phyloP scores from a whole-genome alignment of 2,888 invertebrate genomes.

The Pseudanteris insignis region DNA sequence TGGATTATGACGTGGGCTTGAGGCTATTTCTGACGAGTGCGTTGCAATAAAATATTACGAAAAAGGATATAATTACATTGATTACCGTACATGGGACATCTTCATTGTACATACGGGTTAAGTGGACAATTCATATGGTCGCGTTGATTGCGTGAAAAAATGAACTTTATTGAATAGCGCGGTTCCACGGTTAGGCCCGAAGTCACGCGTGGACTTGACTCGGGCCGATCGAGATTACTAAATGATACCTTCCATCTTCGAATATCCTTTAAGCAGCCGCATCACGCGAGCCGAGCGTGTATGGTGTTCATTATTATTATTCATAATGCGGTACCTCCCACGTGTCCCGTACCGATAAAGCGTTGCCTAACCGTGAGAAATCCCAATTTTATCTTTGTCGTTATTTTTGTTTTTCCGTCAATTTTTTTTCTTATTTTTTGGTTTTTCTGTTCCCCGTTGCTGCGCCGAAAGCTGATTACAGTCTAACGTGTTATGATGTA shows the following conservation, averaged over 20 bases:
- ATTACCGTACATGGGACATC: too few species aligned
- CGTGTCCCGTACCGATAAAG: constrained; percentile 32
- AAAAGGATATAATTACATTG: too few species aligned
- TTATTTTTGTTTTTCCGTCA: background rate
- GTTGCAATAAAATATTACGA: too few species aligned
- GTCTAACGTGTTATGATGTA: constrained; percentile 4
- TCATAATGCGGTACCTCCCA: constrained; percentile 52
- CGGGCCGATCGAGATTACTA: constrained; percentile 32
- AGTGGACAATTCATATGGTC: background rate
- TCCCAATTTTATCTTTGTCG: constrained; percentile 4
- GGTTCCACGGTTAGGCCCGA: constrained; percentile 7
- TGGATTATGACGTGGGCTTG: too few species aligned
- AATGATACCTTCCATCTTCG: constrained; percentile 44
- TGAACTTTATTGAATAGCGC: constrained; percentile 29
- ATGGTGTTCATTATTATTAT: constrained; percentile 51
- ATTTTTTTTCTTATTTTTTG: constrained; percentile 11
- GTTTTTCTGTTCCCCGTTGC: too few species aligned
- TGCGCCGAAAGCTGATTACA: constrained; percentile 3
- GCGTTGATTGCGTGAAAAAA: constrained; percentile 24
- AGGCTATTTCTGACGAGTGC: too few species aligned
- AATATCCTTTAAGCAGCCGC: constrained; percentile 52
- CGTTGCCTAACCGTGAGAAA: constrained; percentile 34
- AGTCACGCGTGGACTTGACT: constrained; percentile 34
- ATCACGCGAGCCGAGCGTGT: constrained; percentile 54
- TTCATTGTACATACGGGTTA: too few species aligned